Evolutionary conservation across 1,140 invertebrate genomes (phyloP).

Genomic region (Vanessa atalanta): DNA sequence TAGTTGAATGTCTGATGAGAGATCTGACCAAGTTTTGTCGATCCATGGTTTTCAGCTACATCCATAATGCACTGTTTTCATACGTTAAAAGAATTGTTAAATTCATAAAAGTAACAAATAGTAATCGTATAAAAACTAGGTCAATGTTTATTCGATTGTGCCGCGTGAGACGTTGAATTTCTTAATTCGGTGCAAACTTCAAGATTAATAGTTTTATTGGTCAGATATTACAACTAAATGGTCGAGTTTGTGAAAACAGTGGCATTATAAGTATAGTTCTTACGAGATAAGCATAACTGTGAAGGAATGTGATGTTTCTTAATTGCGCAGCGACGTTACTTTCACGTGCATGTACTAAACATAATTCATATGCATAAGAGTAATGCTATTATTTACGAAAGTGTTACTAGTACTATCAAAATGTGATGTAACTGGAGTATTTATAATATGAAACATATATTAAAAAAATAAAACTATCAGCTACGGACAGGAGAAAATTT

Average conservation of each 20-base stretch:
- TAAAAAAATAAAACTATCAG: not conserved
- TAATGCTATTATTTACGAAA: conserved; percentile 42
- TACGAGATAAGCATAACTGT: conserved; percentile 52
- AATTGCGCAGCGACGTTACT: conserved; percentile 38
- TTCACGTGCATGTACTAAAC: conserved; percentile 41
- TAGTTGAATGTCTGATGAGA: conserved; percentile 23
- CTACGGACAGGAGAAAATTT: not conserved
- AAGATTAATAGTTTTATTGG: conserved; percentile 4
- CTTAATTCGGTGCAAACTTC: not conserved
- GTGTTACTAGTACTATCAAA: conserved; percentile 38
- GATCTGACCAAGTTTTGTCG: conserved; percentile 1
- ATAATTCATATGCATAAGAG: conserved; percentile 53
- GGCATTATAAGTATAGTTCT: conserved; percentile 31
- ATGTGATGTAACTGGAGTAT: conserved; percentile 39
- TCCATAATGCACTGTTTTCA: conserved; percentile 21
- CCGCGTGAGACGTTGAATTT: not conserved
- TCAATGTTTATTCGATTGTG: not conserved
- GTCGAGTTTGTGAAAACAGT: conserved; percentile 27
- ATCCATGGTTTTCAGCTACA: conserved; percentile 2
- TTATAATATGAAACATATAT: conserved; percentile 27
- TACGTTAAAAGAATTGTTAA: not conserved
- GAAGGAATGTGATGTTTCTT: conserved; percentile 46
- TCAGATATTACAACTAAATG: conserved; percentile 12
- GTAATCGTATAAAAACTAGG: not conserved
- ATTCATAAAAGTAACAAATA: not conserved